Evolutionary conservation across 2,888 invertebrate species (phyloP), one percentile per base, ranked within the genome.

Genomic region (Disparrhopalites patrizii): DNA sequence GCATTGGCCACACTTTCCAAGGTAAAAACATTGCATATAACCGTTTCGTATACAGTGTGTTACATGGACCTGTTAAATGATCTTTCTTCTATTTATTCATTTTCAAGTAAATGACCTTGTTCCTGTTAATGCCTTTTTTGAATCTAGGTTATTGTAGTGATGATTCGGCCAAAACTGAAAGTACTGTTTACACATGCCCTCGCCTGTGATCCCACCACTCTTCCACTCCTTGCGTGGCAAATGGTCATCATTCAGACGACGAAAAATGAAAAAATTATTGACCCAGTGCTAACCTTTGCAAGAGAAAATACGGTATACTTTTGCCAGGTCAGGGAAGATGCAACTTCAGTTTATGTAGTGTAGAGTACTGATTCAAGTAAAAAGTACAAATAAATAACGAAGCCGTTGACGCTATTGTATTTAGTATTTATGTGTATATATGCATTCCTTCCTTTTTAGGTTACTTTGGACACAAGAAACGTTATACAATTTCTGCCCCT

Each of bases 1-100:
- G 97, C 97, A 0, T 85, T 98, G 83, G 97, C 95, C 0, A 95
- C 97, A 0, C 83, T 97, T 55, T 93, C 95, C 0, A 93, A 93
- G 81, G 90, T 92, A 67, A 81, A 79, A 8, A 20, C n/a, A 18
- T 40, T 40, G 13, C 4, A 18, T 40, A 7, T 40, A 10, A n/a
- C n/a, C 40, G 40, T 40, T 40, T 20, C 20, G 5, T 4, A 43
- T 18, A 10, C 7, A 4, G 20, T 47, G 2, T 7, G 20, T 56
- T 47, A 13, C 13, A 15, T 40, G 15, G n/a, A n/a, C n/a, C n/a
- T n/a, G n/a, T n/a, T n/a, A n/a, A n/a, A n/a, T n/a, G n/a, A n/a
- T 4, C 28, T 10, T 20, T 8, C 8, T 54, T 54, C 28, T 13
- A 10, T 54, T 13, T 10, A 18, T 50, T 18, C 50, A 8, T n/a